These are phyloP conservation scores for Cheilosia vulpina DNA, from an alignment of 2,888 invertebrate genomes.

Conservation along the genomic window DNA sequence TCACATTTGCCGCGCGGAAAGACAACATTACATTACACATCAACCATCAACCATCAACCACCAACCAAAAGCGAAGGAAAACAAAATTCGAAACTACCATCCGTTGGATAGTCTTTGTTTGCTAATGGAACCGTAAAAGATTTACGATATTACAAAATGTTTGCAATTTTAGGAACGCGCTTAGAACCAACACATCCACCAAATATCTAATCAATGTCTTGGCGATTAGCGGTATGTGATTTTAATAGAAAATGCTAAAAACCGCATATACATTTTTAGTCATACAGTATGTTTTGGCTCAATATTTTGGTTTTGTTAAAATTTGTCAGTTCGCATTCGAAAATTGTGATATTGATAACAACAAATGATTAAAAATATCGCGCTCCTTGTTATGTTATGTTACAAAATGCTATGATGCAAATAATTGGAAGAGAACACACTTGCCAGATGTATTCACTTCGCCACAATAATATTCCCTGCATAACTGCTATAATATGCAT, in stretches of 20 bases:
- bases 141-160: conserved; percentile 53
- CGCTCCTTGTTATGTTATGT: too few relatives aligned
- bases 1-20: conserved; percentile 50
- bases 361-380: too few relatives aligned
- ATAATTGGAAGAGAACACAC: too few relatives aligned
- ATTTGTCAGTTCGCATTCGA: too few relatives aligned
- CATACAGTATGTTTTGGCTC: background rate
- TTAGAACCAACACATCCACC: conserved; percentile 3
- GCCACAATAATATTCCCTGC: too few relatives aligned
- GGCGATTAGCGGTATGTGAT: background rate
- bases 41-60: background rate
- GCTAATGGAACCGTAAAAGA: conserved; percentile 52
- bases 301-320: too few relatives aligned
- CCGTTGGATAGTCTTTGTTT: conserved; percentile 23
- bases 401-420: too few relatives aligned
- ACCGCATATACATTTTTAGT: background rate
- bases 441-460: too few relatives aligned
- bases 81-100: conserved; percentile 31
- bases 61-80: conserved; percentile 27
- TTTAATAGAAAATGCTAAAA: conserved; percentile 1
- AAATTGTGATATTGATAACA: too few relatives aligned
- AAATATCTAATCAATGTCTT: conserved; percentile 1
- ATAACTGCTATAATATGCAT: too few relatives aligned
- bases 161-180: conserved; percentile 29
- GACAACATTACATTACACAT: conserved; percentile 32